Conservation (phyloP, 2,113 vertebrate species). For the Mobula birostris region DNA sequence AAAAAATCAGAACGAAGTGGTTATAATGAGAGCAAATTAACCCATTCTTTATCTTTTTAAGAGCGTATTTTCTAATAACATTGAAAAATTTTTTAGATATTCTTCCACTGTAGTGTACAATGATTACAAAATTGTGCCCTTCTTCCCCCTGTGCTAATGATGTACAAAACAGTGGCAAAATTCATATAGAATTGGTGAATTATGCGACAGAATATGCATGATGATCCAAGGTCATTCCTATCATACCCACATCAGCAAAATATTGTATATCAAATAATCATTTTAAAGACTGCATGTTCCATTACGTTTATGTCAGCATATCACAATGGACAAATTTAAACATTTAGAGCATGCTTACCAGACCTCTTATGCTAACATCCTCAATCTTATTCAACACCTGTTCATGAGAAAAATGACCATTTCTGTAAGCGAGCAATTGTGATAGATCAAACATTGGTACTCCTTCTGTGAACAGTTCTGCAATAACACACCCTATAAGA, state of each 20-base stretch:
- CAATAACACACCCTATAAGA: conserved; percentile 84
- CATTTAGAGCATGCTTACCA: conserved; percentile 62
- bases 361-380: conserved; percentile 76
- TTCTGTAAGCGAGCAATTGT: conserved; percentile 90
- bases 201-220: background rate
- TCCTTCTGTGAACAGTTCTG: conserved; percentile 92
- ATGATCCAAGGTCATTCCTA: background rate
- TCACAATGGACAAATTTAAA: background rate
- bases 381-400: conserved; percentile 90
- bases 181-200: background rate
- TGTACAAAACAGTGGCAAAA: background rate
- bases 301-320: background rate
- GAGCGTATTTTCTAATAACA: too few relatives aligned
- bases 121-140: background rate
- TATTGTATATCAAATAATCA: background rate
- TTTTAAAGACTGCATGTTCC: background rate
- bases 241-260: background rate
- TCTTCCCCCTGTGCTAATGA: background rate
- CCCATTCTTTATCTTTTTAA: too few relatives aligned
- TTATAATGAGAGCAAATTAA: background rate
- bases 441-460: conserved; percentile 92
- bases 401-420: conserved; percentile 86
- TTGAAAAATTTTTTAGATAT: too few relatives aligned
- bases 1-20: background rate
- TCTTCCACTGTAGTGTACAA: background rate